Evolutionary conservation across 2,113 vertebrate species (phyloP).

Genomic region (Myiozetetes cayanensis): DNA sequence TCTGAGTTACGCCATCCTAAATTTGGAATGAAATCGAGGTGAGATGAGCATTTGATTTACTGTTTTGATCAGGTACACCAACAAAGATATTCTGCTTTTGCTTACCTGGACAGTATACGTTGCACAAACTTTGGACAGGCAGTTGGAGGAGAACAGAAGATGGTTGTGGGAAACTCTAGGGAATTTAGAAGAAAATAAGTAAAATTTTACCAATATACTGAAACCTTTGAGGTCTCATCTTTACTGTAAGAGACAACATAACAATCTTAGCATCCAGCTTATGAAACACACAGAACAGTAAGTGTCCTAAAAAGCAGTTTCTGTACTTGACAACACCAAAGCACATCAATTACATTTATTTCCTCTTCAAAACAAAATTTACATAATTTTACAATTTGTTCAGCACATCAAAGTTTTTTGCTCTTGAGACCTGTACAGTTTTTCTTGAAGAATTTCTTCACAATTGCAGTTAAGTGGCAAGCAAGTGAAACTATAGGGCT

Average conservation of each 20-base stretch:
- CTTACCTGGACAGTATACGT: slow-evolving; percentile 68
- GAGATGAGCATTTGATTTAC: not conserved
- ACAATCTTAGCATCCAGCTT: not conserved
- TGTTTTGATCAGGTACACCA: not conserved
- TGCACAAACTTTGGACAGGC: slow-evolving; percentile 74
- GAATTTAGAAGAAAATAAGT: not conserved
- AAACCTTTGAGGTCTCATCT: not conserved
- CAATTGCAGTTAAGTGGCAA: not conserved
- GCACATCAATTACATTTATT: not conserved
- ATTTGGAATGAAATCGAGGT: not conserved
- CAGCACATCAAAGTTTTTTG: not conserved
- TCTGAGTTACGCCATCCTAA: not conserved
- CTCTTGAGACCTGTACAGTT: not conserved
- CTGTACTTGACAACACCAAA: not conserved
- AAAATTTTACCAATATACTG: not conserved
- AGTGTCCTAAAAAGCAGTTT: not conserved
- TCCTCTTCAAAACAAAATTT: not conserved
- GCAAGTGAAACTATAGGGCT: not conserved
- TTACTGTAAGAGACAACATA: not conserved
- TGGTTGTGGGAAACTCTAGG: slow-evolving; percentile 80
- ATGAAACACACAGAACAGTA: not conserved
- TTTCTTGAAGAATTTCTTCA: not conserved
- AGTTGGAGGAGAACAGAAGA: slow-evolving; percentile 82
- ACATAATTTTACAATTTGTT: not conserved
- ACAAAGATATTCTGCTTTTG: not conserved